Evolutionary conservation across 2,113 vertebrate species (phyloP).

Genomic region (Serinus canaria): DNA sequence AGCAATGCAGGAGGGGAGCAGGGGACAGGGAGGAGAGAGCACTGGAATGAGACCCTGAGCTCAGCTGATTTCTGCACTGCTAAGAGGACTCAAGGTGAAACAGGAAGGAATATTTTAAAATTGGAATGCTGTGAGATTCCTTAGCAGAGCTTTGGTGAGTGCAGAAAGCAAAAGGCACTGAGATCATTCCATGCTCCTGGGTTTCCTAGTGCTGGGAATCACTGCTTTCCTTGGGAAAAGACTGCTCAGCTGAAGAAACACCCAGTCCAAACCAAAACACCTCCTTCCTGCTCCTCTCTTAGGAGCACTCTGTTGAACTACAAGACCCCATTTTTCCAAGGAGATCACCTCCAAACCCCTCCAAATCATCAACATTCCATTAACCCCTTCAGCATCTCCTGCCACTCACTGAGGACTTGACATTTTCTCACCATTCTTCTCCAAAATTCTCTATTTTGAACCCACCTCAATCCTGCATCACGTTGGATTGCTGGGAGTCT

Average conservation of each 20-base stretch:
- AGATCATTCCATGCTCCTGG: not conserved
- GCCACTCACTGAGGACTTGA: not conserved
- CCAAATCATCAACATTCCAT: not conserved
- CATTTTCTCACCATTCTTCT: not conserved
- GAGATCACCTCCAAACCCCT: not conserved
- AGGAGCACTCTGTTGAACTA: not conserved
- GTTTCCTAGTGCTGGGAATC: not conserved
- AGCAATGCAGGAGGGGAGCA: conserved; percentile 57
- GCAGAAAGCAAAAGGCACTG: not conserved
- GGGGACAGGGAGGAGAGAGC: conserved; percentile 32
- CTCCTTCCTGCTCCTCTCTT: not conserved
- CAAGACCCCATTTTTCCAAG: not conserved
- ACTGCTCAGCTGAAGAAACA: not conserved
- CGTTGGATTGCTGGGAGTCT: not conserved
- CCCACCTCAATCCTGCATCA: not conserved
- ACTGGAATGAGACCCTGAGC: conserved; percentile 42
- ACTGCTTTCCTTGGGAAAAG: not conserved
- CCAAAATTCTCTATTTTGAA: not conserved
- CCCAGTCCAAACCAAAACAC: not conserved
- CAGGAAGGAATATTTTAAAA: not conserved
- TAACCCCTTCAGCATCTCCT: not conserved
- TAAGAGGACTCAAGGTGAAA: not conserved
- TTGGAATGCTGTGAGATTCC: not conserved
- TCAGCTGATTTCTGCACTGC: conserved; percentile 19
- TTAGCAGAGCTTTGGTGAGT: not conserved